A percentile compares a stretch with the other conserved stretches of the same genome.
Conservation (phyloP, 2,797 vertebrate species). For the Crypturellus tataupa region DNA sequence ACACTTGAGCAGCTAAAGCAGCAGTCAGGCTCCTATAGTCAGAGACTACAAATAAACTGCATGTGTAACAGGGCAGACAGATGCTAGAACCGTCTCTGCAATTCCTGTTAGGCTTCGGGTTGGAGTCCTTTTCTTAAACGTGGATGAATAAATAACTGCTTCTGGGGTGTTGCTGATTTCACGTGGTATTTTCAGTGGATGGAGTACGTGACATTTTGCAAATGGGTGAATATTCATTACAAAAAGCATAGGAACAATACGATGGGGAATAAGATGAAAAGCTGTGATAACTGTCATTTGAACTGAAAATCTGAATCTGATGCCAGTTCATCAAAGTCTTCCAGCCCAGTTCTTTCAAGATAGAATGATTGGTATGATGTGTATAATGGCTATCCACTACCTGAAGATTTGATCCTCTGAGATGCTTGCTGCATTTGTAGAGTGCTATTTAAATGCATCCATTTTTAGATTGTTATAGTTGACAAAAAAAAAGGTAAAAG, state of each 20-base stretch:
- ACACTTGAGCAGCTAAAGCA: neutral
- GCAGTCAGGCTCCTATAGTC: neutral
- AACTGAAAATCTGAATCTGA: neutral
- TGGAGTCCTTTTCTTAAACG: neutral
- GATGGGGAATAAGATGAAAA: neutral
- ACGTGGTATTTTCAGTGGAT: neutral
- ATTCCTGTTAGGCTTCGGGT: neutral
- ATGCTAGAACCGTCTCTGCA: neutral
- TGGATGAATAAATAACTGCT: neutral
- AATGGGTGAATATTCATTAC: neutral
- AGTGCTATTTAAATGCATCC: neutral
- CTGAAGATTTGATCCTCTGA: neutral
- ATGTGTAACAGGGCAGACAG: neutral
- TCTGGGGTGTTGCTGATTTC: neutral
- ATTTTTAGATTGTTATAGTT: neutral
- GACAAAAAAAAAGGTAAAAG: neutral
- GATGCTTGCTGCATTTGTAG: neutral
- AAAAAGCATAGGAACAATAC: neutral
- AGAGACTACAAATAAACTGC: neutral
- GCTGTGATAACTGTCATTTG: neutral
- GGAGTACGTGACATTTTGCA: neutral
- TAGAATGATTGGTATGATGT: neutral
- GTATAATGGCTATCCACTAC: rapidly evolving
- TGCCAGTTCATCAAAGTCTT: neutral
- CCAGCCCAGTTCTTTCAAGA: neutral